Evolutionary conservation across 2,113 vertebrate species (phyloP), one percentile per base, ranked within the genome.

Genomic region (Cinclus cinclus): DNA sequence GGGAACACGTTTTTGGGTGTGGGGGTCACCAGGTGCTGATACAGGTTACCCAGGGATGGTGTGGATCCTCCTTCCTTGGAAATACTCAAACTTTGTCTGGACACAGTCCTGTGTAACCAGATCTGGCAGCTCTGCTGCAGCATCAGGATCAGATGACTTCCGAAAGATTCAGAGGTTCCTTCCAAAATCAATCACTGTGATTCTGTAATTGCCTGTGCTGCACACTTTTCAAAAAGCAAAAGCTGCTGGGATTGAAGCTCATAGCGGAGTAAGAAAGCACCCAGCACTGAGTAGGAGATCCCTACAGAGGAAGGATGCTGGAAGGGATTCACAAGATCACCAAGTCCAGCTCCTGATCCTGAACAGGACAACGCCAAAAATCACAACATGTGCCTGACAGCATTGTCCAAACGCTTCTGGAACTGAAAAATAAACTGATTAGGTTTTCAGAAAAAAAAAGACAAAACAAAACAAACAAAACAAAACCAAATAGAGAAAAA

Each of bases 41-140:
- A 37, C 35, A 37, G 35, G 35, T 37, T 37, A 37, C 35, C 35
- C 35, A 37, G 35, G 35, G 35, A 37, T 37, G 35, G 35, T 37
- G 35, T 37, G 35, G 35, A 37, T 37, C 35, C 35, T 37, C 35
- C 35, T 37, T 37, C 35, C 35, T 37, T 37, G 42, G 42, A 15
- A 46, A 49, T 28, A 6, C 0, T 46, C 4, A 28, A 11, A 15
- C 6, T 7, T 28, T 7, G 1, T 6, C 31, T 55, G 28, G 60
- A 28, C 19, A 35, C 0, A 0, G 0, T 16, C 20, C 30, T 23
- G 10, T n/a, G 35, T 42, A 65, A 19, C 9, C 0, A 1, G 33
- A 37, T 76, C 50, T 55, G 19, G 49, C 33, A 44, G 15, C 46
- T 31, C 55, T 60, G 44, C 10, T 37, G 9, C 41, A 33, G 33